phyloP scores from a whole-genome alignment of 1,140 invertebrate genomes.

The Oncopodura yosiiana region DNA sequence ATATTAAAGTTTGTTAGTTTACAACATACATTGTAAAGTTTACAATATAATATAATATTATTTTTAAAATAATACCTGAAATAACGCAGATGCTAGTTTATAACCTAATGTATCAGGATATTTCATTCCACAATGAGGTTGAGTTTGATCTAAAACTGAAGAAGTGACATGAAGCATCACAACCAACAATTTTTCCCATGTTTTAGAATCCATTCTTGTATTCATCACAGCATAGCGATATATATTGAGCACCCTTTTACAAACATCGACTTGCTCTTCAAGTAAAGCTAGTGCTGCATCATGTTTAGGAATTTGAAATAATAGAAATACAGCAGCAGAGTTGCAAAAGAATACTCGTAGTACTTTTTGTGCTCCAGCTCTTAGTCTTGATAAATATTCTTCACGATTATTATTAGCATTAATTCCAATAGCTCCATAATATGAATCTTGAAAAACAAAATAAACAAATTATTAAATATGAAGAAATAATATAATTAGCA shows the following conservation, averaged over 20 bases:
- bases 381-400: constrained; percentile 28
- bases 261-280: constrained; percentile 90
- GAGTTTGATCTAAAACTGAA: constrained; percentile 66
- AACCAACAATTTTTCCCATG: constrained; percentile 81
- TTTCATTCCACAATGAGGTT: constrained; percentile 57
- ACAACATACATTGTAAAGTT: not conserved
- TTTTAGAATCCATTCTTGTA: constrained; percentile 76
- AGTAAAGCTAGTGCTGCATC: constrained; percentile 41
- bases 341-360: constrained; percentile 90
- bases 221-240: constrained; percentile 97
- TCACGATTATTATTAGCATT: constrained; percentile 33
- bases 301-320: constrained; percentile 42
- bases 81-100: constrained; percentile 79
- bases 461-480: too few relatives aligned
- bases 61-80: constrained; percentile 46
- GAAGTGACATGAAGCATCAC: constrained; percentile 88
- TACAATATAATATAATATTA: not conserved
- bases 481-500: too few relatives aligned
- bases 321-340: constrained; percentile 85
- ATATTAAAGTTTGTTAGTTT: too few relatives aligned
- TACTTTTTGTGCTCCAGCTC: constrained; percentile 50
- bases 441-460: too few relatives aligned
- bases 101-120: constrained; percentile 59
- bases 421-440: constrained; percentile 28
- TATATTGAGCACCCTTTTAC: constrained; percentile 90